Evolutionary conservation across 2,113 vertebrate genomes (phyloP).

Genomic region (Amphiprion percula): DNA sequence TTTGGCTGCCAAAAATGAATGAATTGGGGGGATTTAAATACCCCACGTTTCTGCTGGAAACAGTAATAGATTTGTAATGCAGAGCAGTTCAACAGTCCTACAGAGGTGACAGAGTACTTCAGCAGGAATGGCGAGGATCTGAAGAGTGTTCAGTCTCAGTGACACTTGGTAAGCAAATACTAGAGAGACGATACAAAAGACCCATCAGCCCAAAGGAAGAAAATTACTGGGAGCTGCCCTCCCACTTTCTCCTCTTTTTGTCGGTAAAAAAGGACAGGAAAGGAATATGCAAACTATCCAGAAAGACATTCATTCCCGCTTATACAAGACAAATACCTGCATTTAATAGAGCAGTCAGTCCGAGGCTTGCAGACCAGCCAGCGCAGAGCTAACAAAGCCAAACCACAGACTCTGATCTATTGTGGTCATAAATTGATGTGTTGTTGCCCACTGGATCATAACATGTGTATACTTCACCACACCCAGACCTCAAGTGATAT

Average conservation of each 20-base stretch:
- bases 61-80: neutral
- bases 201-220: slow-evolving; percentile 24
- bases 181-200: slow-evolving; percentile 10
- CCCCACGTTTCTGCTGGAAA: neutral
- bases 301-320: neutral
- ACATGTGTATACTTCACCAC: slow-evolving; percentile 40
- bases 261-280: slow-evolving; percentile 8
- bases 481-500: slow-evolving; percentile 31
- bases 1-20: neutral
- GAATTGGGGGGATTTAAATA: slow-evolving; percentile 6
- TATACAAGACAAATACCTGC: slow-evolving; percentile 25
- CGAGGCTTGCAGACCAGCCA: slow-evolving; percentile 6
- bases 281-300: neutral
- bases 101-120: slow-evolving; percentile 25
- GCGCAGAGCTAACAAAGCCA: slow-evolving; percentile 33
- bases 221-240: slow-evolving; percentile 9
- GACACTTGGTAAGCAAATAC: slow-evolving; percentile 32
- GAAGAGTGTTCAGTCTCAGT: slow-evolving; percentile 22
- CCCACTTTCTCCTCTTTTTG: slow-evolving; percentile 19
- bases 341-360: slow-evolving; percentile 24
- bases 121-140: slow-evolving; percentile 3
- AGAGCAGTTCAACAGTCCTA: neutral
- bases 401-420: slow-evolving; percentile 44
- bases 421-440: slow-evolving; percentile 35
- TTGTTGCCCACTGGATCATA: slow-evolving; percentile 39